Conservation (phyloP, 2,888 invertebrate species). For the Escarpia spicata region DNA sequence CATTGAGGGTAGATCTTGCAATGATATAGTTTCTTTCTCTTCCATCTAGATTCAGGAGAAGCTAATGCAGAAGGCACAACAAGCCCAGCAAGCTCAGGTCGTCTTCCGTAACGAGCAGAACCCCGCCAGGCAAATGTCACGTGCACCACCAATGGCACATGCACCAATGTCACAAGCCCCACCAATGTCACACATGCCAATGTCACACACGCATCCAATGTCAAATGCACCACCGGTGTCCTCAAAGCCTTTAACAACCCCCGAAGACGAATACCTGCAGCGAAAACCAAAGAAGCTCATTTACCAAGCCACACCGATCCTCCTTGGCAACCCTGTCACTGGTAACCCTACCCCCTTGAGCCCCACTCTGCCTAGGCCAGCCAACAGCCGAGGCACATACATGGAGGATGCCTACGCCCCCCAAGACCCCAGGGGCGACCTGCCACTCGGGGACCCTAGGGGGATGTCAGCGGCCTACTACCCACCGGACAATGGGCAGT, state of each 20-base stretch:
- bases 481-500: neutral
- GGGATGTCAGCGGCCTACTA: neutral
- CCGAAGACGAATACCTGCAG: neutral
- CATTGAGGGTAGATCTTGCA: no score
- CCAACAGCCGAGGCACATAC: neutral
- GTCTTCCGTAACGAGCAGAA: neutral
- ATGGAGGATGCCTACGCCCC: neutral
- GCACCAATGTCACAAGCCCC: neutral
- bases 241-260: neutral
- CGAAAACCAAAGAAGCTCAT: neutral
- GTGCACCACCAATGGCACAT: neutral
- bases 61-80: neutral
- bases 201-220: neutral
- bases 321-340: slow-evolving; percentile 1
- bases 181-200: neutral
- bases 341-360: neutral
- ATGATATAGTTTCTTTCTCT: neutral
- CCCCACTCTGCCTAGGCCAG: neutral
- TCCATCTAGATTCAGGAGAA: neutral
- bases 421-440: neutral
- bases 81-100: neutral
- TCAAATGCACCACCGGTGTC: neutral
- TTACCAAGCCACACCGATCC: neutral
- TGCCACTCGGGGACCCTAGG: neutral
- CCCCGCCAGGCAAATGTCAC: neutral